These are phyloP conservation scores for Junco hyemalis DNA, from an alignment of 2,113 vertebrate species.

Conservation along the genomic window DNA sequence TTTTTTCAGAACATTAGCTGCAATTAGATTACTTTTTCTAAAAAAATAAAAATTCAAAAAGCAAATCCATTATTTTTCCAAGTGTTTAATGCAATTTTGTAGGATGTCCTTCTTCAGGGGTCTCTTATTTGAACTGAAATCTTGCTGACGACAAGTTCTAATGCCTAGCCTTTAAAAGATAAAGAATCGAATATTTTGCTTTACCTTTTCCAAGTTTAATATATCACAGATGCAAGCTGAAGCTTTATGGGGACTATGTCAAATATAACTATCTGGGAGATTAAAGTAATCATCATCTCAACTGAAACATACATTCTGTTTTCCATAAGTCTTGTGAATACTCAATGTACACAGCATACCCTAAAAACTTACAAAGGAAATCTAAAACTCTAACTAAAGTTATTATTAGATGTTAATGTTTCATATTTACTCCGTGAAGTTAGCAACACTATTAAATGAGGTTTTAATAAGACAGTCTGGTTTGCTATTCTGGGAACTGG, in stretches of 20 bases:
- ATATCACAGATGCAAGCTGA: not conserved
- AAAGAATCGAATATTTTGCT: not conserved
- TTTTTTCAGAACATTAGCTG: not conserved
- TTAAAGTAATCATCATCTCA: constrained; percentile 5
- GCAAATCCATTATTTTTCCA: not conserved
- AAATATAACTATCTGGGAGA: constrained; percentile 7
- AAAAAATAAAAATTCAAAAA: not conserved
- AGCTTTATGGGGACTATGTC: not conserved
- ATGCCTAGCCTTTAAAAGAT: not conserved
- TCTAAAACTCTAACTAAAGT: not conserved
- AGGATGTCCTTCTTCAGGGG: not conserved
- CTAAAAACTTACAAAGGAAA: not conserved
- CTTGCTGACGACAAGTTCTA: not conserved
- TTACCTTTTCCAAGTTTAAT: constrained; percentile 2
- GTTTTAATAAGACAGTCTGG: not conserved
- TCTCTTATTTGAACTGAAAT: not conserved
- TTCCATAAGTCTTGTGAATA: not conserved
- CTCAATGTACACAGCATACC: not conserved
- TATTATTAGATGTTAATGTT: not conserved
- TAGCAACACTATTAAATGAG: not conserved
- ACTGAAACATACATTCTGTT: not conserved
- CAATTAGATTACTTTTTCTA: not conserved
- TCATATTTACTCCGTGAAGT: not conserved
- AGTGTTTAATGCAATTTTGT: not conserved
- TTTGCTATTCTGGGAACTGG: not conserved